Percentiles rank a stretch among this genome's conserved stretches.
Evolutionary conservation across 1,140 invertebrate species (phyloP).

Genomic region (Cheumatopsyche charites): DNA sequence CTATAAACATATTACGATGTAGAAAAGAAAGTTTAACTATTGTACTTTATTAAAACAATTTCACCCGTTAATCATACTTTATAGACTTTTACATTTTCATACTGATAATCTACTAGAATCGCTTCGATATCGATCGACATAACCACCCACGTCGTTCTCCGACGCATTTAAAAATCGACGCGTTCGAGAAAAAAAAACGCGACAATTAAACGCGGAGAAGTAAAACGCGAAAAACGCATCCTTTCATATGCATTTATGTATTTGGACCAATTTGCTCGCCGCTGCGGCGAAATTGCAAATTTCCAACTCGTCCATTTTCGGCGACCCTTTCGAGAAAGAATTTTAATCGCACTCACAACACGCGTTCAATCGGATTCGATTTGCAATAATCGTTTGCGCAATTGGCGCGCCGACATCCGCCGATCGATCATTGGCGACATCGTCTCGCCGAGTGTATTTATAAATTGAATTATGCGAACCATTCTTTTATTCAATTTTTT

Average conservation of each 20-base stretch:
- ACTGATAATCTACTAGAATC: too few species aligned
- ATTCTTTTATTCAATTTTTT: too few species aligned
- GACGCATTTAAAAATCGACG: neutral
- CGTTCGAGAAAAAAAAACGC: neutral
- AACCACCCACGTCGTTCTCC: too few species aligned
- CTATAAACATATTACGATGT: too few species aligned
- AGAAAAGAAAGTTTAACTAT: too few species aligned
- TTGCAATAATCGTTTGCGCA: conserved; percentile 1
- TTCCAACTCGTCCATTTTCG: neutral
- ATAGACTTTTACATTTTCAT: too few species aligned
- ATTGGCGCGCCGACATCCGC: neutral
- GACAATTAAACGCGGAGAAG: neutral
- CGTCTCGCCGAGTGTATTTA: neutral
- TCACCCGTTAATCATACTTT: too few species aligned
- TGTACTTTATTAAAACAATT: too few species aligned
- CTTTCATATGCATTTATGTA: conserved; percentile 44
- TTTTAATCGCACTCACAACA: neutral
- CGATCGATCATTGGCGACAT: conserved; percentile 4
- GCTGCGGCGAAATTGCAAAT: conserved; percentile 17
- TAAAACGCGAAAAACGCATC: neutral
- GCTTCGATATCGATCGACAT: too few species aligned
- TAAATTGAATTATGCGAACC: too few species aligned
- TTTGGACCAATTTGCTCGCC: conserved; percentile 44
- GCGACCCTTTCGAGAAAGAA: neutral
- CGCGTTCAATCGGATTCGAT: too few species aligned